These are phyloP conservation scores for Empidonax traillii DNA, from an alignment of 2,113 vertebrate species.

Conservation along the genomic window DNA sequence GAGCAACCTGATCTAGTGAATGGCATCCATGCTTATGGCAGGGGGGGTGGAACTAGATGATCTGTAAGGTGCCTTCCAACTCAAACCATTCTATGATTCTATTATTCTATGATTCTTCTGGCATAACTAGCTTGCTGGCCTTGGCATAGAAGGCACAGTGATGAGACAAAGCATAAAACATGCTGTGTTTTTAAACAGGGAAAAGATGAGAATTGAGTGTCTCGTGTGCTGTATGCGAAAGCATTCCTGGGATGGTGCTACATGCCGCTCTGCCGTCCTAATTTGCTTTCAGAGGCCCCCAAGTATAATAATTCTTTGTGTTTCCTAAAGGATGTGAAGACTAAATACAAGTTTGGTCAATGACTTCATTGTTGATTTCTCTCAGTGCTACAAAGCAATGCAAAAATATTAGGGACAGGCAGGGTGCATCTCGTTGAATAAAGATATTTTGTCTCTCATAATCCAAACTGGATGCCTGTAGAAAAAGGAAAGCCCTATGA, in stretches of 20 bases:
- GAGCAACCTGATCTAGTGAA: neutral
- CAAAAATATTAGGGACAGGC: conserved; percentile 41
- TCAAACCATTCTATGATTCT: neutral
- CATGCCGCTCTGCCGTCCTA: conserved; percentile 20
- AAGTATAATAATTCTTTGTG: conserved; percentile 55
- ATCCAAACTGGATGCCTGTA: neutral
- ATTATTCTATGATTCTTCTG: neutral
- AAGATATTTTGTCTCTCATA: conserved; percentile 10
- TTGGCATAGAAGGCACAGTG: neutral
- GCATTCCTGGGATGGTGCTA: conserved; percentile 32
- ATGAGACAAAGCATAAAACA: neutral
- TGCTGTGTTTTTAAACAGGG: neutral
- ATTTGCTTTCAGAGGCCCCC: conserved; percentile 39
- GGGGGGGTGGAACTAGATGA: neutral
- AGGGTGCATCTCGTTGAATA: conserved; percentile 39
- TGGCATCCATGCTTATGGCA: neutral
- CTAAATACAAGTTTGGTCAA: conserved; percentile 41
- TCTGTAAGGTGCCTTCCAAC: neutral
- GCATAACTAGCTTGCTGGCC: neutral
- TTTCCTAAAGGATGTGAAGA: conserved; percentile 22
- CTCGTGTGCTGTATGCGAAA: neutral
- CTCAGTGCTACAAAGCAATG: neutral
- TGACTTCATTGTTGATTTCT: conserved; percentile 56
- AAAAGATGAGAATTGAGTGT: neutral
- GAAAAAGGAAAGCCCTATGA: neutral